A percentile compares a stretch with the other conserved stretches of the same genome.
Conservation (phyloP, 2,113 vertebrate genomes). For the Toxostoma redivivum region DNA sequence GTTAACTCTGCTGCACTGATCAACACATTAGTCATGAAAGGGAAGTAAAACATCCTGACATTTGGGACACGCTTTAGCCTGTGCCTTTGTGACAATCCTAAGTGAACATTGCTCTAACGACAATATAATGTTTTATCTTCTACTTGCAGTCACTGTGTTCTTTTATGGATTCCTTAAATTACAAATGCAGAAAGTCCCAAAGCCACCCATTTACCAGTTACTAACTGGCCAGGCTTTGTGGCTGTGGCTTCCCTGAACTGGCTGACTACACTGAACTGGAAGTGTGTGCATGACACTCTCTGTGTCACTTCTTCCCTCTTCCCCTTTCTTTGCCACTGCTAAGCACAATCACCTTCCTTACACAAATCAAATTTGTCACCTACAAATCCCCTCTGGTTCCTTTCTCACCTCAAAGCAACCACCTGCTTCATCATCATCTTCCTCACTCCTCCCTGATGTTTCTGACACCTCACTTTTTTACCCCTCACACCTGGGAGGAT, state of each 20-base stretch:
- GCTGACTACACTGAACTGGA: not conserved
- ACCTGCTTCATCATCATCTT: not conserved
- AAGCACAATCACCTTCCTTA: not conserved
- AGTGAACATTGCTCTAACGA: not conserved
- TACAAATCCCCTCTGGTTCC: not conserved
- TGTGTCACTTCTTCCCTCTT: not conserved
- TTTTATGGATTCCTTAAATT: not conserved
- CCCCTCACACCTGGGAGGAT: not conserved
- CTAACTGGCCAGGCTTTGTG: not conserved
- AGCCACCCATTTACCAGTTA: not conserved
- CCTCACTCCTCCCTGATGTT: not conserved
- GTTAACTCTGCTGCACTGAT: not conserved
- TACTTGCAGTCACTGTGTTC: not conserved
- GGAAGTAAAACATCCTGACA: not conserved
- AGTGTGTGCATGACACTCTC: not conserved
- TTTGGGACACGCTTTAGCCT: not conserved
- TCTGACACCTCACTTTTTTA: not conserved
- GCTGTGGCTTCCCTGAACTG: not conserved
- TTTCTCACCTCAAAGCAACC: not conserved
- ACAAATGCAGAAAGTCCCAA: not conserved
- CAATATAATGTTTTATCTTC: not conserved
- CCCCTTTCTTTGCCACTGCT: not conserved
- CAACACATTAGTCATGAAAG: not conserved
- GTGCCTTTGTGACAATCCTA: not conserved
- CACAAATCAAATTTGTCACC: not conserved